Percentiles rank a stretch among this genome's conserved stretches.
Conservation (phyloP, 2,888 invertebrate species). For the Drosophila basisetae region DNA sequence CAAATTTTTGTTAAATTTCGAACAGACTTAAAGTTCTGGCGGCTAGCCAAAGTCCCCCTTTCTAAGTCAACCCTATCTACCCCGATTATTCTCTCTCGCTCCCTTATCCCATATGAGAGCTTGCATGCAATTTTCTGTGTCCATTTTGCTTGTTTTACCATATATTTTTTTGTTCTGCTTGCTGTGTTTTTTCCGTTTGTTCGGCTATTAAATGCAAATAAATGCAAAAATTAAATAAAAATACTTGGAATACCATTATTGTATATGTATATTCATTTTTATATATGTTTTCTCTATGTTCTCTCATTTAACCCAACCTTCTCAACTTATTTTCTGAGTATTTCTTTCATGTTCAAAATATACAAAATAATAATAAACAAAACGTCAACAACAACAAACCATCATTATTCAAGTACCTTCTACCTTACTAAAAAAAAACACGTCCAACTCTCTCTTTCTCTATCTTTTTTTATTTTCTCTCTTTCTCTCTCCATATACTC, state of each 20-base stretch:
- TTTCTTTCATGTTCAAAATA: constrained; percentile 65
- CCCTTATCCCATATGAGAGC: constrained; percentile 20
- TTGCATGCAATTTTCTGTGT: constrained; percentile 66
- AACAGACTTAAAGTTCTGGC: constrained; percentile 32
- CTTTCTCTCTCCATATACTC: constrained; percentile 11
- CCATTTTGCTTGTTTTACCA: constrained; percentile 41
- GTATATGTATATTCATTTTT: constrained; percentile 44
- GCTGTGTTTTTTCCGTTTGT: constrained; percentile 25
- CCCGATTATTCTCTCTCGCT: not conserved
- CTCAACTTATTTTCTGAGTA: constrained; percentile 58
- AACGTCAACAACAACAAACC: constrained; percentile 50
- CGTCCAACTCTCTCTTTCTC: constrained; percentile 38
- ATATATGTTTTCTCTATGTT: constrained; percentile 40
- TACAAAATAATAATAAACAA: constrained; percentile 55
- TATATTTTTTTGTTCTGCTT: constrained; percentile 31
- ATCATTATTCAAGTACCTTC: constrained; percentile 60
- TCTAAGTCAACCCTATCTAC: constrained; percentile 3
- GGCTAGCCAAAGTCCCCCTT: constrained; percentile 21
- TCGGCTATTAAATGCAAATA: constrained; percentile 64
- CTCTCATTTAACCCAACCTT: constrained; percentile 27
- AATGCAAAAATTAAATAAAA: constrained; percentile 72
- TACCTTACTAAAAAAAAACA: constrained; percentile 50
- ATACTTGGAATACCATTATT: constrained; percentile 63
- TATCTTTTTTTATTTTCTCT: constrained; percentile 1
- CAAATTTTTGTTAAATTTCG: constrained; percentile 23